Evolutionary conservation across 2,113 vertebrate genomes (phyloP), one percentile per base, ranked within the genome.

Genomic region (Cinclus cinclus): DNA sequence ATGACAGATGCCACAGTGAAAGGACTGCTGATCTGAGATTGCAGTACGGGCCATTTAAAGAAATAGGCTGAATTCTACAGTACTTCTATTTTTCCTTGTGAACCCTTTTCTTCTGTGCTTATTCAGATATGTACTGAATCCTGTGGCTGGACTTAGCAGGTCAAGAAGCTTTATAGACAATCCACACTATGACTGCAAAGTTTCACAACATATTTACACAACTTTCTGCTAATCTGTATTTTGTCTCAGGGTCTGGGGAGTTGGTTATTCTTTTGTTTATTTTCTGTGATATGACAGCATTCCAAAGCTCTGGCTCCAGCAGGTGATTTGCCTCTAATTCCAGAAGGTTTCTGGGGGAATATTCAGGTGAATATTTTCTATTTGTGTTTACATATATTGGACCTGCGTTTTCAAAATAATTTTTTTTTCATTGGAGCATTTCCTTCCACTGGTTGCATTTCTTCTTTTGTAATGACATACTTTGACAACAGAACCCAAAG

Each of bases 361-460:
- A 63, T 53, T 63, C 68, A 55, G 33, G n/a, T 20, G 9, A 74
- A 46, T 84, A 82, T 78, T 91, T 89, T 91, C 81, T 81, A 28
- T 91, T 95, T 91, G 65, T 81, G 60, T 80, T 94, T 91, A 70
- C 44, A 42, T 63, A 33, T 52, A 84, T 71, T 84, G 60, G 84
- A 79, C 77, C 41, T 64, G 23, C 59, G 44, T 30, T 91, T 91
- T 75, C 53, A 47, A 70, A 95, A 82, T 30, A 0, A 22, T 79
- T 91, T 92, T 37, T 37, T 37, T 91, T 24, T 75, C 41, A 19
- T 30, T 19, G 9, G 60, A 25, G 31, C 53, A 28, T 70, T 95
- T 81, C 30, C 25, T 87, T 74, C 53, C 31, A 8, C 33, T 37
- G 35, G 16, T 89, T 82, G 20, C 27, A 81, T 83, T 94, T 81